Conservation (phyloP, 1,140 invertebrate genomes). For the Pararge aegeria region DNA sequence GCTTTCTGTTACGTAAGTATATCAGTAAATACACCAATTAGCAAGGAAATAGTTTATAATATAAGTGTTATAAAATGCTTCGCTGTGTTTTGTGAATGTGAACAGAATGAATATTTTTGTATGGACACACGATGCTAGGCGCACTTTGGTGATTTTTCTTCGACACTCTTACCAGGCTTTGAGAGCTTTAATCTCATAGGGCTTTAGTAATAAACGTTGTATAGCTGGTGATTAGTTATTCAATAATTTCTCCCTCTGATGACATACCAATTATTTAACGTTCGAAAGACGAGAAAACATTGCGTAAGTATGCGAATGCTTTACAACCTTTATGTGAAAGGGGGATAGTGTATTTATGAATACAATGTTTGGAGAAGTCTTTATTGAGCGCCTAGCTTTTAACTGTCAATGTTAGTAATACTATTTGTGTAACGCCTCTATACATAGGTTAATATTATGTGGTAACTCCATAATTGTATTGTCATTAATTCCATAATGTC, state of each 20-base stretch:
- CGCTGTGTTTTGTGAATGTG: constrained; percentile 61
- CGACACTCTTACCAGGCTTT: not conserved
- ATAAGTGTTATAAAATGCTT: constrained; percentile 52
- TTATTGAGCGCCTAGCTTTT: constrained; percentile 7
- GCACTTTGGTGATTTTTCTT: constrained; percentile 1
- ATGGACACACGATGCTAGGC: constrained; percentile 40
- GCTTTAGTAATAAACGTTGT: too few species aligned
- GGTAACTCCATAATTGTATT: constrained; percentile 9
- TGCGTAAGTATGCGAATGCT: too few species aligned
- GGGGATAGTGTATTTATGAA: not conserved
- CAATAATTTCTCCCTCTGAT: too few species aligned
- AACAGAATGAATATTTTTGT: constrained; percentile 75
- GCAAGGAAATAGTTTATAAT: constrained; percentile 16
- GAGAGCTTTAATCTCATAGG: not conserved
- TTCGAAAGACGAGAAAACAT: too few species aligned
- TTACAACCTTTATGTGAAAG: too few species aligned
- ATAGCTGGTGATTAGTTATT: too few species aligned
- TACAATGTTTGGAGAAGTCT: not conserved
- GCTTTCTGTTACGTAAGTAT: constrained; percentile 19
- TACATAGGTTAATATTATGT: constrained; percentile 18
- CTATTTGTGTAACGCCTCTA: constrained; percentile 15
- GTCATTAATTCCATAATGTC: constrained; percentile 13
- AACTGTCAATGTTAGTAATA: constrained; percentile 16
- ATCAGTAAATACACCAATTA: constrained; percentile 26
- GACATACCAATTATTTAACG: too few species aligned